These are phyloP conservation scores for Shinisaurus crocodilurus DNA, from an alignment of 2,113 vertebrate species.

Conservation along the genomic window DNA sequence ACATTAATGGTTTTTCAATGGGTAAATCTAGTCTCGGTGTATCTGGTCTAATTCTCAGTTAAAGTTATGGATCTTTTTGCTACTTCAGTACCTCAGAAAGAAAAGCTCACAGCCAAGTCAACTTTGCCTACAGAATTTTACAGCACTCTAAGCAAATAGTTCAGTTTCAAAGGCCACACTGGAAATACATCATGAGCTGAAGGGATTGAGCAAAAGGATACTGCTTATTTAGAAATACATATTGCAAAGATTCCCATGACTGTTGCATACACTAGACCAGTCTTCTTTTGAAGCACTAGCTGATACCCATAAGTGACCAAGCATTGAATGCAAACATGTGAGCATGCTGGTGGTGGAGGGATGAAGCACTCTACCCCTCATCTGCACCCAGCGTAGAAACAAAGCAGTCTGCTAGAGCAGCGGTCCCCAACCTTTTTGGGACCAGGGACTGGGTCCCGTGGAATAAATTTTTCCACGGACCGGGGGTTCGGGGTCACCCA, in stretches of 20 bases:
- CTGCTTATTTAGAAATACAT: too few relatives aligned
- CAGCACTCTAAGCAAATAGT: background rate
- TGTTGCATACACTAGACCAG: background rate
- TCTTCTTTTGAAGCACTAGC: background rate
- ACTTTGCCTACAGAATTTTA: background rate
- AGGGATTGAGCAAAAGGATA: background rate
- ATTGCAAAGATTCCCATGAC: background rate
- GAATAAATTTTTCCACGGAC: too few relatives aligned
- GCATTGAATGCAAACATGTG: background rate
- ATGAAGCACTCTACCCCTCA: background rate
- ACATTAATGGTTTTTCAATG: background rate
- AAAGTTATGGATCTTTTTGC: background rate
- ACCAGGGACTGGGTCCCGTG: too few relatives aligned
- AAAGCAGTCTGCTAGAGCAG: too few relatives aligned
- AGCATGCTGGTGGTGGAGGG: background rate
- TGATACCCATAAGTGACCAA: background rate
- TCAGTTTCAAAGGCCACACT: background rate
- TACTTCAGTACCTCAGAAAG: background rate
- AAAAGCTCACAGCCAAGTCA: background rate
- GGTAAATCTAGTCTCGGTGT: background rate
- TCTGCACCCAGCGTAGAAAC: too few relatives aligned
- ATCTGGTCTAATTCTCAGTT: background rate
- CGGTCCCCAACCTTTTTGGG: too few relatives aligned
- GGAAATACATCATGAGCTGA: background rate
- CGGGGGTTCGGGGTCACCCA: too few relatives aligned